Base-by-base conservation (phyloP, 2,888 invertebrate species). In the Oasisia sp. region DNA sequence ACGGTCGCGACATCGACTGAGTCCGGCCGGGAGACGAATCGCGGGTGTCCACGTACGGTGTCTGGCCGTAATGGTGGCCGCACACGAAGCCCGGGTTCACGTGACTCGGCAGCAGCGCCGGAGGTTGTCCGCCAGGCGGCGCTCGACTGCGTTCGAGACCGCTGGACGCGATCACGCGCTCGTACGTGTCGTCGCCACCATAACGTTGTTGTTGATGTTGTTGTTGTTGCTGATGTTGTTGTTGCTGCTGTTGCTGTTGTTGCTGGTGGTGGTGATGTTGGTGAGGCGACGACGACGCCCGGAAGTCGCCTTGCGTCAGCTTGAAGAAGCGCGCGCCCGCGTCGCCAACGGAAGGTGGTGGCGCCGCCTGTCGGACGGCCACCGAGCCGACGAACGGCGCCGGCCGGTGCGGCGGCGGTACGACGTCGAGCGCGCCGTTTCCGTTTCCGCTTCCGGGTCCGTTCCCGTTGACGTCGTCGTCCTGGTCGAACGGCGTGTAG, bases 401-500 rank as follows among this genome's bases (percentile, higher is more conserved):
- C 89, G 89, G 44, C 4, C 38, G 90, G 27, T 44, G 92, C 32
- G 38, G 32, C 38, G 89, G 74, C 32, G 38, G 89, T 5, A 32
- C 38, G 38, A 92, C 44, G 32, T 32, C 32, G 7, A 89, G 89
- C 27, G 8, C 89, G n/a, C 92, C 44, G 44, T 27, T 32, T 19
- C 92, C 44, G 44, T 27, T 32, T 38, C 38, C 38, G 38, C 38
- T 38, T 38, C 38, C 38, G 38, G 38, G 38, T 38, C 92, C 44
- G 44, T 27, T 32, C 5, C 90, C 91, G 7, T 27, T 45, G 50
- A 89, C 50, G 56, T 91, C 32, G 12, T 11, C 90, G 11, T 27
- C 38, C 91, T 92, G 89, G 58, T 91, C 91, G 91, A 93, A 93
- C 12, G 94, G 94, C 32, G 89, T 93, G 56, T 93, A 92, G 27